Percentiles rank a stretch among this genome's conserved stretches.
Evolutionary conservation across 2,888 invertebrate species (phyloP).

Genomic region (Drosophila melanosoma): DNA sequence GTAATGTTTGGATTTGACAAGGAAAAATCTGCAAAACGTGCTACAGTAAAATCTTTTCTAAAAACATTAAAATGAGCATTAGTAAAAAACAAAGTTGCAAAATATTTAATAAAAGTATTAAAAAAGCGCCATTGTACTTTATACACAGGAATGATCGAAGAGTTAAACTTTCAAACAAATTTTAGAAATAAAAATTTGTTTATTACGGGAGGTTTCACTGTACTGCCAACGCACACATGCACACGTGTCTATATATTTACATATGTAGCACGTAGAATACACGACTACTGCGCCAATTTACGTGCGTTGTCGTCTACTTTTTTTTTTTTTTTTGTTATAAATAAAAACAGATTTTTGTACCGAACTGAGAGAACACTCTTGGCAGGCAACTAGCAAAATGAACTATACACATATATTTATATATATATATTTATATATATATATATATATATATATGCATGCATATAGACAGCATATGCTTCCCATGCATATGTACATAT

Average conservation of each 20-base stretch:
- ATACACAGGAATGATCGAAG: background rate
- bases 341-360: slow-evolving; percentile 73
- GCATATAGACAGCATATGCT: slow-evolving; percentile 10
- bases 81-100: background rate
- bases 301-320: slow-evolving; percentile 63
- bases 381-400: slow-evolving; percentile 37
- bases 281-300: slow-evolving; percentile 72
- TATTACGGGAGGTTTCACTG: slow-evolving; percentile 49
- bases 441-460: slow-evolving; percentile 17
- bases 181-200: background rate
- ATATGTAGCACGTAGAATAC: slow-evolving; percentile 56
- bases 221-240: slow-evolving; percentile 34
- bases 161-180: background rate
- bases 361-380: slow-evolving; percentile 42
- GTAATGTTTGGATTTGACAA: slow-evolving; percentile 39
- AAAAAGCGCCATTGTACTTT: background rate
- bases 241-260: slow-evolving; percentile 28
- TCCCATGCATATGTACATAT: slow-evolving; percentile 23
- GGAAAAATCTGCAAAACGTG: slow-evolving; percentile 24
- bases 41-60: slow-evolving; percentile 25
- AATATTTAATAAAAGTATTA: background rate
- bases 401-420: slow-evolving; percentile 11
- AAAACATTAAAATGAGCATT: background rate
- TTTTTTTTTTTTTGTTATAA: slow-evolving; percentile 60
- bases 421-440: slow-evolving; percentile 5